Evolutionary conservation across 2,113 vertebrate species (phyloP).

Genomic region (Ia io): DNA sequence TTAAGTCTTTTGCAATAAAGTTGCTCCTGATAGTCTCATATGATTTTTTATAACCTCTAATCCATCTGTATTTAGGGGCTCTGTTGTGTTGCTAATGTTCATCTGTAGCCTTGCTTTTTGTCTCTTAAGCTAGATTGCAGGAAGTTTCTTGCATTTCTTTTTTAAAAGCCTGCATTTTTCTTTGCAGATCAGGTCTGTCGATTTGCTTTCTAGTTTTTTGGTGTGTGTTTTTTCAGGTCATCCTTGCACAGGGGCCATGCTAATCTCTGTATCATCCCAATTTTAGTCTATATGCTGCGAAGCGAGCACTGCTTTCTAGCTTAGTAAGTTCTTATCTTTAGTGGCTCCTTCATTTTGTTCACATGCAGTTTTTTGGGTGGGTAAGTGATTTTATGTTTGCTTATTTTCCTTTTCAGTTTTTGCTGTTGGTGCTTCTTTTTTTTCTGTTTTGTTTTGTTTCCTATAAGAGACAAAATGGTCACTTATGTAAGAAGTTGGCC

Average conservation of each 20-base stretch:
- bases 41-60: not conserved
- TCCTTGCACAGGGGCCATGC: no score
- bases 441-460: not conserved
- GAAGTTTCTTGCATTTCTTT: not conserved
- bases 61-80: not conserved
- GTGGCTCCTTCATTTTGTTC: not conserved
- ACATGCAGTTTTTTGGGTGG: not conserved
- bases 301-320: not conserved
- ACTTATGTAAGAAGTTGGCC: not conserved
- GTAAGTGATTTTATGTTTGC: not conserved
- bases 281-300: no score
- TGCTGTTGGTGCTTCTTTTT: not conserved
- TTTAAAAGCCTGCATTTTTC: not conserved
- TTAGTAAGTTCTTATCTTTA: not conserved
- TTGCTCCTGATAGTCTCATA: not conserved
- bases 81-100: not conserved
- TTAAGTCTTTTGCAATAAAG: not conserved
- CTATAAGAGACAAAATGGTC: not conserved
- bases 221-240: no score
- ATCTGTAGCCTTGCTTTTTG: not conserved
- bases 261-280: no score
- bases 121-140: not conserved
- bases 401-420: not conserved
- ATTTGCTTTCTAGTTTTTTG: not conserved
- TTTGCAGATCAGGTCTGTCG: not conserved